Base-by-base conservation (phyloP, 2,888 invertebrate genomes). In the Chrysodeixis includens region DNA sequence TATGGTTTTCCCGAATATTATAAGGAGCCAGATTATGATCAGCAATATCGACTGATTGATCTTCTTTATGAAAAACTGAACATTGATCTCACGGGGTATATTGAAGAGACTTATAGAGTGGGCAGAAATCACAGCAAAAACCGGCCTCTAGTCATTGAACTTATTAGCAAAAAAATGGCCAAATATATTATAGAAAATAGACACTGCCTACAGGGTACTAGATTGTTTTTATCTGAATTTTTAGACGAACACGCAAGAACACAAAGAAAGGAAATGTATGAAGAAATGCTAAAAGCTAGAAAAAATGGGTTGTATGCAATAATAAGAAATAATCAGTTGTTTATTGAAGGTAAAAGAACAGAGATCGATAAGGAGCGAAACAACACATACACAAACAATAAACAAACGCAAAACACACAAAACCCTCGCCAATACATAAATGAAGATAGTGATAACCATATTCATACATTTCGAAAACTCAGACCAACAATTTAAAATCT, bases 121-220 rank as follows among this genome's bases (percentile, higher is more conserved):
- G n/a, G n/a, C n/a, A n/a, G 30, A 30, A 30, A 30, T 6, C 7
- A 30, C 30, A 4, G 30, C 18, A 62, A 56, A 49, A 62, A 49
- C 35, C 62, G 62, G 51, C 62, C 56, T 8, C 30, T 62, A 32
- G 55, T 62, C 35, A 62, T 62, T n/a, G 61, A 62, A 62, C 55
- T 62, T 12, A 54, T 62, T 22, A 62, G 61, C 18, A 62, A 55
- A 30, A 64, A 32, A 58, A 58, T 54, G 54, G 12, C 53, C 8
- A 58, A 46, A 54, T 58, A 64, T 30, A 54, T 30, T 20, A 53
- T 14, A 12, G 60, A 54, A 46, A 61, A 44, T 16, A 44, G 60
- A 61, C 30, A 30, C 20, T 54, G 30, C 12, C 10, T 62, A 12
- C n/a, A n/a, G n/a, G n/a, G n/a, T n/a, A n/a, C n/a, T n/a, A n/a